Base-by-base conservation (phyloP, 2,797 vertebrate genomes). In the Phylloscopus collybita region DNA sequence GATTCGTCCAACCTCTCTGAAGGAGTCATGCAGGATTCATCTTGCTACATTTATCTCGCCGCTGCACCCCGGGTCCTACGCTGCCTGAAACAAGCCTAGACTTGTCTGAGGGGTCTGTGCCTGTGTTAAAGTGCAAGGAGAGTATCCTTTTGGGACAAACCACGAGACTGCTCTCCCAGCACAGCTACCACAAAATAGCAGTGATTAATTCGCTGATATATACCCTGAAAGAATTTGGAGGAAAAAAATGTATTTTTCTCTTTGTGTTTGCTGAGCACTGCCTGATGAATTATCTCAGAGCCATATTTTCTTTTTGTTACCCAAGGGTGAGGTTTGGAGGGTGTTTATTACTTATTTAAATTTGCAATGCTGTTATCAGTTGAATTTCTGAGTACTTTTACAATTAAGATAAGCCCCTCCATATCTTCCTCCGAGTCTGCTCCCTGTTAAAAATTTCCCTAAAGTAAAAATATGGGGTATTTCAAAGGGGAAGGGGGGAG, bases 401-500 rank as follows among this genome's bases (percentile, higher is more conserved):
- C 47, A 75, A 44, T 14, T 10, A 36, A 80, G 50, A 81, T 21
- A 69, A 87, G 14, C 50, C 23, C 25, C 14, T 79, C 17, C 6
- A 8, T 18, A 30, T 26, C 59, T 83, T 81, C 13, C 61, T 30
- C 16, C 0, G 2, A 73, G 32, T 50, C 76, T 81, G 8, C 30
- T 62, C 50, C 32, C 38, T 32, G 13, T 19, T 73, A 81, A 70
- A 19, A 27, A 34, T 38, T 73, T 70, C 25, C 51, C 32, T 4
- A 2, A 86, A 83, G 59, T 29, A 44, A 91, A 92, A 85, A 30
- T 3, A 32, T 7, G 2, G 5, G 8, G 22, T 6, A 36, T 54
- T 73, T n/a, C 12, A 26, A 20, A 26, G 16, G 1, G 6, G 1
- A 44, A 38, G 12, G 2, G 7, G 6, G 12, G 6, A 36, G 38